Evolutionary conservation across 2,888 invertebrate species (phyloP), one percentile per base, ranked within the genome.

Genomic region (Mongoloraphidia duomilia): DNA sequence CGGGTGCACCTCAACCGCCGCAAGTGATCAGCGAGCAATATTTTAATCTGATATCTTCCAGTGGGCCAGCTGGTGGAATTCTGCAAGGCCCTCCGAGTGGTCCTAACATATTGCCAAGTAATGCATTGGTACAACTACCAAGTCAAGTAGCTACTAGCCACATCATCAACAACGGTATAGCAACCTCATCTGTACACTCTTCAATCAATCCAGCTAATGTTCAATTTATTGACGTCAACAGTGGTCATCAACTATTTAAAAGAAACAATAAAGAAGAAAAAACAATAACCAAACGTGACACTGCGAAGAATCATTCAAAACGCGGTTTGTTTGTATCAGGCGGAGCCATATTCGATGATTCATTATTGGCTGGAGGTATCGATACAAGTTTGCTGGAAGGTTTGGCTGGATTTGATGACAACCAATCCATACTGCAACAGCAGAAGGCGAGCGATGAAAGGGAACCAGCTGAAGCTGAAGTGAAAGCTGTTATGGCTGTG

Each of bases 391-490:
- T 80, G 8, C 64, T 78, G 36, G 68, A 68, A 45, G 85, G 86
- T 1, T 69, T 86, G 33, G 80, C 84, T 1, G 82, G 79, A 49
- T 82, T 82, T 38, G 84, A 83, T 0, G 75, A 80, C 8, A 79
- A 79, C 53, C 63, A 75, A 43, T 75, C 77, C 1, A 70, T 78
- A 48, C 54, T 66, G 5, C 72, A 75, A 55, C 68, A 77, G 53
- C 81, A 82, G 58, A 79, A 76, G 52, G 71, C 79, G 56, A 71
- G 69, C 47, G 82, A 85, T 51, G 86, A 84, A 58, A 72, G 84
- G 40, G 88, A 88, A 58, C 86, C 87, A 0, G 88, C 88, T 1
- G 87, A 88, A 63, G 85, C 82, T 34, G 88, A 88, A 65, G 88
- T 88, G 0, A 80, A 74, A 57, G 83, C 83, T 9, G 85, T 88